Evolutionary conservation across 2,888 invertebrate genomes (phyloP).

Genomic region (Dryobotodes eremita): DNA sequence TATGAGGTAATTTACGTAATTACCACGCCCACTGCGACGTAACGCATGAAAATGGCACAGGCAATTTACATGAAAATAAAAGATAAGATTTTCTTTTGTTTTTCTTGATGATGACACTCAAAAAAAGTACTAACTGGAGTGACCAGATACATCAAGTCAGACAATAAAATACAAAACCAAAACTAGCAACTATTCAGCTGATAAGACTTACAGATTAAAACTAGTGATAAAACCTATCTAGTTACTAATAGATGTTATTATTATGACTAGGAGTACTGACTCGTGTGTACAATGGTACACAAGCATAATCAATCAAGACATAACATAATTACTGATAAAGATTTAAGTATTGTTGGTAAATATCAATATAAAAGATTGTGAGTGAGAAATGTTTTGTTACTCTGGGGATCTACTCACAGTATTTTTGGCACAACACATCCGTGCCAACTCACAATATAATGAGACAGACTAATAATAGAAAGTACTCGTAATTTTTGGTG

Average conservation of each 20-base stretch:
- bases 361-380: conserved; percentile 50
- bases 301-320: conserved; percentile 46
- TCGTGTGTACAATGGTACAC: too few relatives aligned
- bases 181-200: neutral
- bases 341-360: conserved; percentile 62
- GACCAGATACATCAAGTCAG: neutral
- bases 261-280: conserved; percentile 4
- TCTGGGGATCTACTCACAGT: conserved; percentile 51
- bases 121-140: neutral
- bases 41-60: neutral
- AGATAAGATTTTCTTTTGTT: conserved; percentile 7
- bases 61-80: conserved; percentile 9
- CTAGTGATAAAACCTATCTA: conserved; percentile 17
- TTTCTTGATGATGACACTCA: neutral
- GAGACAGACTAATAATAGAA: conserved; percentile 74
- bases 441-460: conserved; percentile 78
- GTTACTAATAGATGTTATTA: conserved; percentile 9
- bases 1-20: conserved; percentile 57
- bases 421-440: conserved; percentile 61
- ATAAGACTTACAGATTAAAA: conserved; percentile 10
- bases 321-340: conserved; percentile 38
- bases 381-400: conserved; percentile 55
- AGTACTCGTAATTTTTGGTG: conserved; percentile 62
- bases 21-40: conserved; percentile 47
- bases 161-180: conserved; percentile 3